phyloP scores from a whole-genome alignment of 2,113 vertebrate genomes.

The Ameiurus melas region DNA sequence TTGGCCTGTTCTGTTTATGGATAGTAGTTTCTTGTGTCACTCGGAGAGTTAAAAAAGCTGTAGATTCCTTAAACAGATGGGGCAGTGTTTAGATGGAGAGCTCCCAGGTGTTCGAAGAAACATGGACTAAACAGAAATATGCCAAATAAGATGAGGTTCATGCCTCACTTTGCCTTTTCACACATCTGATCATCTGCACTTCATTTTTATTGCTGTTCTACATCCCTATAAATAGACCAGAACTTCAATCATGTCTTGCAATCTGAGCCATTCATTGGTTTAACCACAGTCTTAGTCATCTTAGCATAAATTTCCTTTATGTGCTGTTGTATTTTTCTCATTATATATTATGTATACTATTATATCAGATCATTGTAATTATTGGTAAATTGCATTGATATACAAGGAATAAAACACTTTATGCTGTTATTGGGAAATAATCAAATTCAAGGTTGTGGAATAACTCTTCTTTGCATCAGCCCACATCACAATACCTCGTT shows the following conservation, averaged over 20 bases:
- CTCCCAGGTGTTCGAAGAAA: conserved; percentile 2
- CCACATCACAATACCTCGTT: background rate
- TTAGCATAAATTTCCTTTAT: background rate
- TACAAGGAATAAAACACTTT: background rate
- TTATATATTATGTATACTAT: background rate
- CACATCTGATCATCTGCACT: background rate
- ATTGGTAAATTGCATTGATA: background rate
- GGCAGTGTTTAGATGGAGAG: background rate
- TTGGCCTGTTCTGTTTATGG: background rate
- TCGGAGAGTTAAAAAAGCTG: background rate
- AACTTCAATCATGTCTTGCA: background rate
- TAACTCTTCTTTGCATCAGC: background rate
- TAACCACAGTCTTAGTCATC: background rate
- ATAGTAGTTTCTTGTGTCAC: background rate
- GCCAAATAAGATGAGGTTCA: background rate
- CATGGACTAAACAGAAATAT: conserved; percentile 10
- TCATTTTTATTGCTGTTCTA: background rate
- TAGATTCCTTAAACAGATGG: conserved; percentile 11
- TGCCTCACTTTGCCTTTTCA: conserved; percentile 10
- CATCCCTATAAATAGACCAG: conserved; percentile 9
- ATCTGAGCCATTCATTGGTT: background rate
- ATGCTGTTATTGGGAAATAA: background rate
- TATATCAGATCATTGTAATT: background rate
- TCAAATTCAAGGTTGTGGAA: no score
- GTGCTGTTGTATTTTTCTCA: background rate